Evolutionary conservation across 2,113 vertebrate species (phyloP).

Genomic region (Nettapus auritus): DNA sequence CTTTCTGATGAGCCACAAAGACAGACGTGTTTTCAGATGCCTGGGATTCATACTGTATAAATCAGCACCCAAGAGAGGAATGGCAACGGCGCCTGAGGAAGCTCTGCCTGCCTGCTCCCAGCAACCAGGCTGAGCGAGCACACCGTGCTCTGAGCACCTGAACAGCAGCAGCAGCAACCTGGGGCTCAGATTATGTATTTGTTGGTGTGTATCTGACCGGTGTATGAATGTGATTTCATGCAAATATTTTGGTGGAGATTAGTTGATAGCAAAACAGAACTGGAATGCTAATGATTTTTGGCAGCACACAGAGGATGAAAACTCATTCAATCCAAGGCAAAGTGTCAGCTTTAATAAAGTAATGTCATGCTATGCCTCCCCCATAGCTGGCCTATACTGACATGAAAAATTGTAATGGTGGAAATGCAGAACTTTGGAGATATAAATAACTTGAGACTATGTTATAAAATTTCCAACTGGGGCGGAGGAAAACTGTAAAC

Average conservation of each 20-base stretch:
- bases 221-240: conserved; percentile 47
- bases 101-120: background rate
- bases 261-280: background rate
- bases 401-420: conserved; percentile 69
- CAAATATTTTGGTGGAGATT: conserved; percentile 58
- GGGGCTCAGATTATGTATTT: background rate
- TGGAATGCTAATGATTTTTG: conserved; percentile 42
- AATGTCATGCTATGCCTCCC: conserved; percentile 32
- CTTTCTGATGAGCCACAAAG: background rate
- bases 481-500: conserved; percentile 2
- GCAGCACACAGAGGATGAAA: conserved; percentile 9
- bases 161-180: background rate
- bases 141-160: background rate
- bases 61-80: background rate
- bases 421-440: conserved; percentile 66
- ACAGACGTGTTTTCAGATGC: background rate
- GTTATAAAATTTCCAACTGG: conserved; percentile 55
- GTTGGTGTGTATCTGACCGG: background rate
- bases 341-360: conserved; percentile 64
- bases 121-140: background rate
- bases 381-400: conserved; percentile 49
- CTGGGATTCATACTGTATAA: background rate
- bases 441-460: conserved; percentile 71
- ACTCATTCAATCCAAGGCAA: conserved; percentile 34
- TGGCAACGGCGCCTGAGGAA: background rate